Conservation (phyloP, 2,113 vertebrate species). For the Forbesichthys papilliferus region DNA sequence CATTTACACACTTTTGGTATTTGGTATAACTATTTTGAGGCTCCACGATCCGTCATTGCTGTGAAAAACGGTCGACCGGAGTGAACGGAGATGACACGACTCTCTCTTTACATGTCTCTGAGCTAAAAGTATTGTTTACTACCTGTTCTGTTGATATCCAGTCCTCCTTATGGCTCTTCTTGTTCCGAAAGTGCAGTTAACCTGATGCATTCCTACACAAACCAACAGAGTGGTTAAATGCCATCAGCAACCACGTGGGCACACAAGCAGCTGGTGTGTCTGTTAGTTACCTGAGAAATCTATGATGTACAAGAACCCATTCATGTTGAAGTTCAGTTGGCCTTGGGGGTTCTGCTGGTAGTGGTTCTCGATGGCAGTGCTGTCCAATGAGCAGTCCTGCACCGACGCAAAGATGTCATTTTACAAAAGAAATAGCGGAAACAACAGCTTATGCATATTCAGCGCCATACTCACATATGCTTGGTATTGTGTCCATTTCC, state of each 20-base stretch:
- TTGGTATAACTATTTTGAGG: too few species aligned
- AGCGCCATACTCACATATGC: constrained; percentile 52
- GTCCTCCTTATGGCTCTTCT: constrained; percentile 51
- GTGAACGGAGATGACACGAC: too few species aligned
- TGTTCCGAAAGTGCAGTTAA: constrained; percentile 36
- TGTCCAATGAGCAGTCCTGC: constrained; percentile 59
- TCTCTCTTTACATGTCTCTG: too few species aligned
- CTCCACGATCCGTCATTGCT: too few species aligned
- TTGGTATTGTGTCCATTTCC: constrained; percentile 65
- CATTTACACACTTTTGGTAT: too few species aligned
- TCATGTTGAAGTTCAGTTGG: constrained; percentile 39
- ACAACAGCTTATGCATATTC: neutral
- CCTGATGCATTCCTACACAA: constrained; percentile 60
- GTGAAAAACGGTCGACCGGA: too few species aligned
- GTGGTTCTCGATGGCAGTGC: constrained; percentile 52
- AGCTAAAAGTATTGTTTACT: neutral
- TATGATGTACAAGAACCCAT: constrained; percentile 38
- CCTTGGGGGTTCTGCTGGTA: constrained; percentile 57
- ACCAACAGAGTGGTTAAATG: neutral
- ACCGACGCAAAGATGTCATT: neutral
- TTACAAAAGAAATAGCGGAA: neutral
- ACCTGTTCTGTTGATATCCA: constrained; percentile 41
- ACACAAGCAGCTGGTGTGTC: neutral
- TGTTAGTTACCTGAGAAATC: constrained; percentile 54
- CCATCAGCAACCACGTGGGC: neutral